These are phyloP conservation scores for Thera obeliscata DNA, from an alignment of 2,888 invertebrate species.

Conservation along the genomic window DNA sequence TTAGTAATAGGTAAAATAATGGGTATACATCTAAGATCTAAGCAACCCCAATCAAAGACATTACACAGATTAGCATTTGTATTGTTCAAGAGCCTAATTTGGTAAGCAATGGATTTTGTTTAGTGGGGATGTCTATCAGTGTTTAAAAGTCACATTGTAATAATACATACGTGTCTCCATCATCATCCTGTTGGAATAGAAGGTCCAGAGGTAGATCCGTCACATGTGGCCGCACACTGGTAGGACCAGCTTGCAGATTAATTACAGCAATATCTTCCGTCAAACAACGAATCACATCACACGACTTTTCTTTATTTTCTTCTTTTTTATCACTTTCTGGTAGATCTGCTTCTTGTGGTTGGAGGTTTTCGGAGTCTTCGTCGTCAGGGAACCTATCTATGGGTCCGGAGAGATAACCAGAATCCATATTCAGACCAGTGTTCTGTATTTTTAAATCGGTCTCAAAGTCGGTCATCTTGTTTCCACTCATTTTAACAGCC, in stretches of 20 bases:
- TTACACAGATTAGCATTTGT: not conserved
- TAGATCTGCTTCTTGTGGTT: constrained; percentile 34
- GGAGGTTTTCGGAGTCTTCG: constrained; percentile 36
- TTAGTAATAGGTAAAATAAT: too few relatives aligned
- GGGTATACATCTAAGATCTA: too few relatives aligned
- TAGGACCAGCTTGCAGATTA: constrained; percentile 45
- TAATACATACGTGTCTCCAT: constrained; percentile 93
- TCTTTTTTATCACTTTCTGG: constrained; percentile 48
- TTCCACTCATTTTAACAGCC: constrained; percentile 72
- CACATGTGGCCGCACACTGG: constrained; percentile 43
- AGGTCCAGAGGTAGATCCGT: constrained; percentile 86
- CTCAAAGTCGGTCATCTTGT: constrained; percentile 67
- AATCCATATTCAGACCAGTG: constrained; percentile 58
- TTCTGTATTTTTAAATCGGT: constrained; percentile 47
- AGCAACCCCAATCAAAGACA: too few relatives aligned
- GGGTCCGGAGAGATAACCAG: constrained; percentile 70
- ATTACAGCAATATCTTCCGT: constrained; percentile 86
- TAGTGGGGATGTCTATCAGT: not conserved
- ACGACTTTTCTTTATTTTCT: constrained; percentile 44
- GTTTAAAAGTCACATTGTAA: not conserved
- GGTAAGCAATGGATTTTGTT: constrained; percentile 3
- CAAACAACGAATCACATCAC: constrained; percentile 58
- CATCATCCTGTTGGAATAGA: constrained; percentile 91
- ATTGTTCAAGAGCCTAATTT: not conserved
- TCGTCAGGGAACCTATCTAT: constrained; percentile 50